Evolutionary conservation across 53 echinoderm and acorn worm genomes (phyloP), one percentile per base, ranked within the genome.

Genomic region (Arbacia lixula): DNA sequence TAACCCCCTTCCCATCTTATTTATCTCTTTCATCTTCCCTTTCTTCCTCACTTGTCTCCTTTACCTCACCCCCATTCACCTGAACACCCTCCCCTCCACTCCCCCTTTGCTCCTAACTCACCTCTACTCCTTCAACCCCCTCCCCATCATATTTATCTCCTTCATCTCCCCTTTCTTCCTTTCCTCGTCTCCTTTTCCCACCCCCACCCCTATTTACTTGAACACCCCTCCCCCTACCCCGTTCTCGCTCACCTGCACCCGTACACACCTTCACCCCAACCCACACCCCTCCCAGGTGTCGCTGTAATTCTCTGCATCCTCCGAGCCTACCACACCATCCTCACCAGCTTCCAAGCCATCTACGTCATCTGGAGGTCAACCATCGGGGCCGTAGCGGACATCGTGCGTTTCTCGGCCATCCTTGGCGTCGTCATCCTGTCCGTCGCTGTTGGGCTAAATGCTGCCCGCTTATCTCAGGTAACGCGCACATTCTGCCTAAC

Each of bases 331-430:
- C 54, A 75, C 36, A 52, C 75, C 9, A 33, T 75, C 55, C 17
- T 75, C 53, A 75, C 53, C 1, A 75, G 75, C 26, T 75, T 20
- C 35, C 53, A 53, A 30, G 55, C 54, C 35, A 53, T 75, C 55
- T 75, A 34, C 75, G 75, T 75, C 54, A 75, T 75, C 53, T 75
- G 75, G 75, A 75, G 53, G 55, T 75, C 75, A 19, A 75, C 75
- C 5, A 75, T 75, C 33, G 75, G 75, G 22, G 75, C 75, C 54
- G 53, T 75, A 22, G 30, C 53, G 54, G 75, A 53, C 20, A 28
- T 52, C 53, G 53, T 33, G 33, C 31, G 75, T 12, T 75, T 75
- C 40, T 75, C 75, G 35, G 33, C 40, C 19, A 55, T 75, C 32
- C 40, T 75, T 32, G 54, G 20, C 20, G 53, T 31, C 19, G n/a